These are phyloP conservation scores for Brachionus rubens DNA, from an alignment of 1,140 invertebrate species.

Conservation along the genomic window DNA sequence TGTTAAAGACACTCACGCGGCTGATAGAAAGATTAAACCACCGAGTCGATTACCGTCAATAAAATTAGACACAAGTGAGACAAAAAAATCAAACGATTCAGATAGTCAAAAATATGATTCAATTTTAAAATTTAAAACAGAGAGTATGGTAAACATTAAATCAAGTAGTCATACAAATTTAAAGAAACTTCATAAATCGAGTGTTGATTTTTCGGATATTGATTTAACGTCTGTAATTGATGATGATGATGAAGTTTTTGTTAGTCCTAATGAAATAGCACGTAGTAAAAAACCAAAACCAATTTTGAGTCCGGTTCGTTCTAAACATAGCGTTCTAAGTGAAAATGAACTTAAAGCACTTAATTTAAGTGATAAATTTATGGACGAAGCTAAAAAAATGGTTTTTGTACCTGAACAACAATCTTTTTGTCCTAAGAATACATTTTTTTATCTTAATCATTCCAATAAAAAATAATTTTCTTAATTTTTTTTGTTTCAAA, in stretches of 20 bases:
- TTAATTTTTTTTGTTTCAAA: neutral
- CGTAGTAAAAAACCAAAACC: neutral
- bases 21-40: no score
- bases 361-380: conserved; percentile 5
- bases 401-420: neutral
- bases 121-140: conserved; percentile 9
- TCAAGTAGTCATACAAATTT: neutral
- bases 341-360: conserved; percentile 13
- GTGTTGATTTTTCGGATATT: neutral
- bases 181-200: conserved; percentile 9
- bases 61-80: no score
- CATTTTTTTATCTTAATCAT: conserved; percentile 16
- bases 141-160: neutral
- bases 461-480: conserved; percentile 13
- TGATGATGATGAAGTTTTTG: conserved; percentile 16
- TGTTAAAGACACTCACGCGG: no score
- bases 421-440: conserved; percentile 14
- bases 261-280: neutral
- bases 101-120: neutral
- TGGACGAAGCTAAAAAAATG: conserved; percentile 16
- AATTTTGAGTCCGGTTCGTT: neutral
- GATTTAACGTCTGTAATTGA: neutral
- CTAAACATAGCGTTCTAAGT: neutral
- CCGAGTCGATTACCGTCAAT: no score
- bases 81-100: no score